These are phyloP conservation scores for Delia radicum DNA, from an alignment of 1,140 invertebrate species.

Conservation along the genomic window DNA sequence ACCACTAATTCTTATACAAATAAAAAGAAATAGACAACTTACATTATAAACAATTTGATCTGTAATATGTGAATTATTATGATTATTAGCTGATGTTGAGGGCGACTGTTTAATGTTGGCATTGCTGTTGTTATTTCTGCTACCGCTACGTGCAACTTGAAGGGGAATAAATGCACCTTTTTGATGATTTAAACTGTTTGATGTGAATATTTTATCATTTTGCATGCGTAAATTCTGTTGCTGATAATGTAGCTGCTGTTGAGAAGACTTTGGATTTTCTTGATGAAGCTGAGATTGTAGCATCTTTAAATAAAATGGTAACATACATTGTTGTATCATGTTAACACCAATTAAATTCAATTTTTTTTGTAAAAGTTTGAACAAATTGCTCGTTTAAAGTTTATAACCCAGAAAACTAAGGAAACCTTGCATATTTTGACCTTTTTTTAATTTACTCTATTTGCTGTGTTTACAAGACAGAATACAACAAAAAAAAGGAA, in stretches of 20 bases:
- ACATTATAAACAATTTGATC: neutral
- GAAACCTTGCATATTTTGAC: no score
- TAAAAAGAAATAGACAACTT: neutral
- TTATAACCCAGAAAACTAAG: no score
- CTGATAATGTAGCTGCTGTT: neutral
- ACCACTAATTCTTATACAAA: neutral
- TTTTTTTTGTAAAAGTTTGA: no score
- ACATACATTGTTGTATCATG: no score
- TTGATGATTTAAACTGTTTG: slow-evolving; percentile 14
- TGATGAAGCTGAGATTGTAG: neutral
- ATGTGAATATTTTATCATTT: neutral
- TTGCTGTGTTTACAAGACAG: no score
- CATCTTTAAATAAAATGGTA: no score
- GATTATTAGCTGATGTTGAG: neutral
- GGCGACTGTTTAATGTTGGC: neutral
- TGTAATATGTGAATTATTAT: neutral
- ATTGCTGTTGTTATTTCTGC: slow-evolving; percentile 25
- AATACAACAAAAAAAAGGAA: no score
- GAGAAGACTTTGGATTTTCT: neutral
- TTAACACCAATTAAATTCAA: no score
- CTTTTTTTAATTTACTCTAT: no score
- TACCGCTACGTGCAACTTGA: slow-evolving; percentile 12
- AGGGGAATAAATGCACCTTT: slow-evolving; percentile 27
- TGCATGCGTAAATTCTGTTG: neutral
- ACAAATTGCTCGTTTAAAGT: no score